Base-by-base conservation (phyloP, 2,113 vertebrate species). In the Pomatorhinus ruficollis region DNA sequence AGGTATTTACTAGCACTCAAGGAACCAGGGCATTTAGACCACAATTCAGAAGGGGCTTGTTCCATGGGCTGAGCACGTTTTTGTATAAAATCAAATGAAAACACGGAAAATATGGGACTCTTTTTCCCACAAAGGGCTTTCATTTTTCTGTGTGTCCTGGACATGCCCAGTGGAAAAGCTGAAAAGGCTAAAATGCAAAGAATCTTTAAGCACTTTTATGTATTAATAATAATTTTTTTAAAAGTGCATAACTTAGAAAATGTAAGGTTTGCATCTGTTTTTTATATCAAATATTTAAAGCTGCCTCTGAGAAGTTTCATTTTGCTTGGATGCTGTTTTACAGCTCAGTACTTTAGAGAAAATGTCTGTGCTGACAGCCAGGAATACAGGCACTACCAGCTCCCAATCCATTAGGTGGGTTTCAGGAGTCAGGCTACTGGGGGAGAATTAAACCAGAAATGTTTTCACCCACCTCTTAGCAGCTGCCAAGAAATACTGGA, bases 1-100 rank as follows among this genome's bases (percentile, higher is more conserved):
- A 28, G 87, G 87, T 89, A 94, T 94, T 96, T 96, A 54, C 71
- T 71, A 54, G 71, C 78, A 84, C 56, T 75, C 66, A 35, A 63
- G 65, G 39, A 49, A 64, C 49, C 47, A 27, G 49, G 65, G 75
- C 37, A 30, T 44, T 71, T 78, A 93, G 17, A 76, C 68, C 65
- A 39, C 63, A 76, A 66, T 53, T 89, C 79, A 82, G 54, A 65
- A 54, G 88, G 88, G 90, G 61, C 24, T 91, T 94, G 76, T 94
- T 96, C 84, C 37, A n/a, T 42, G 68, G 37, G n/a, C 60, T 88
- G 69, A 90, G 76, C 31, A 81, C 0, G 0, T 64, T 95, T 93
- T 85, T 81, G 66, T 49, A 68, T 79, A 78, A 78, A 89, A 91
- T 91, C 60, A 78, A 77, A 93, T 50, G 12, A 93, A 92, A 92